Base-by-base conservation (phyloP, 2,888 invertebrate genomes). In the Serripes groenlandicus region DNA sequence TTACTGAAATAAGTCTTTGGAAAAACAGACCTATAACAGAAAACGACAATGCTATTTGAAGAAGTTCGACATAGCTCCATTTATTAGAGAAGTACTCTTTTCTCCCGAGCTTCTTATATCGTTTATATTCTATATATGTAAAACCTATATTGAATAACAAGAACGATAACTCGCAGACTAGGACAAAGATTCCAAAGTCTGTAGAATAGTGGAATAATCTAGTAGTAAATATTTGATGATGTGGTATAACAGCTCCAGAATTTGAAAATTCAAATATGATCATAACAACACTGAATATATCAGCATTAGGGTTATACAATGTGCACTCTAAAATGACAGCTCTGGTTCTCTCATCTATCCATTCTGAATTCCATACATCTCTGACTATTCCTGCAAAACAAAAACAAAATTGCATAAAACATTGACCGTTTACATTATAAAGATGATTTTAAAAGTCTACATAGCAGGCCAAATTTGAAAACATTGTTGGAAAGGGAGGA, bases 261-360 rank as follows among this genome's bases (percentile, higher is more conserved):
- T 83, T 86, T 18, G 87, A 72, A 72, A 88, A 90, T 64, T 92
- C 92, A 72, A 92, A 88, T 37, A 90, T 30, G 21, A 92, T 81
- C 64, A 89, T 83, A 0, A 88, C 82, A 3, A 89, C 85, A 58
- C 87, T 90, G 56, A 92, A 89, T n/a, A 92, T 56, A 28, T 92
- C 78, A 4, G 83, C 84, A 78, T 89, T 90, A 0, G 90, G 87
- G 74, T 90, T 91, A 72, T 89, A 91, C 7, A 90, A 64, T 1
- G 86, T 89, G 56, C 91, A 91, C 73, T 91, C 91, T 4, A 90
- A 32, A 72, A 91, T 88, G 0, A 91, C 52, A 42, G 87, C 91
- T 70, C 89, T 56, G 7, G 91, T 91, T 28, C 83, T 62, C 34
- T 83, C 73, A 82, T 91, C 89, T 56, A 91, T 85, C 91, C 91